Conservation (phyloP, 2,113 vertebrate genomes). For the Echinops telfairi region DNA sequence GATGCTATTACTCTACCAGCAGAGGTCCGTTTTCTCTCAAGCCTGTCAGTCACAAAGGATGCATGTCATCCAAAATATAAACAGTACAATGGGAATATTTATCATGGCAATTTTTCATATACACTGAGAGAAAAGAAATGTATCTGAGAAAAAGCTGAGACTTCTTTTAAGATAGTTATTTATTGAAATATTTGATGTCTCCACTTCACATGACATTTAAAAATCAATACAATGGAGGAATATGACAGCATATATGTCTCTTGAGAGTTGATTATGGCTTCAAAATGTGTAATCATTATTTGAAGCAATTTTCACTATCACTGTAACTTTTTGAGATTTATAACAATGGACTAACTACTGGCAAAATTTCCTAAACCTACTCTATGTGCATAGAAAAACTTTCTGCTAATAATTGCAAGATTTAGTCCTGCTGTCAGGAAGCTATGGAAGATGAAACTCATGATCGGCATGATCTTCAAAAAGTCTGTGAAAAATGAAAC, state of each 20-base stretch:
- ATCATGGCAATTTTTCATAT: constrained; percentile 40
- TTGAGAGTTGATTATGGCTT: background rate
- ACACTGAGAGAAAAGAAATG: background rate
- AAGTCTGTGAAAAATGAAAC: no score
- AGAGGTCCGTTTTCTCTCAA: constrained; percentile 41
- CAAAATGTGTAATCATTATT: constrained; percentile 34
- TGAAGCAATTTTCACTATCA: background rate
- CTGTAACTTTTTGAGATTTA: constrained; percentile 24
- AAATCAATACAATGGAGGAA: constrained; percentile 10
- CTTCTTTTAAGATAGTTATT: constrained; percentile 33
- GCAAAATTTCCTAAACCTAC: background rate
- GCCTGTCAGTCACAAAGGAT: constrained; percentile 26
- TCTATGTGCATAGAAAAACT: background rate
- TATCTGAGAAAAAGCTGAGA: constrained; percentile 41
- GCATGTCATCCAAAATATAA: constrained; percentile 34
- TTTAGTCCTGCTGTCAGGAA: background rate
- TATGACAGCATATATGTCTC: background rate
- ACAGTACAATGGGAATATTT: constrained; percentile 24
- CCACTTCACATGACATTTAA: background rate
- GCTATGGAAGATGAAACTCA: background rate
- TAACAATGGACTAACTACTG: background rate
- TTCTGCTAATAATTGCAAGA: background rate
- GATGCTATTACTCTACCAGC: background rate
- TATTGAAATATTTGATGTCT: constrained; percentile 44
- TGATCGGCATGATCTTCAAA: background rate